Conservation (phyloP, 1,140 invertebrate species). For the Anoplophora glabripennis region DNA sequence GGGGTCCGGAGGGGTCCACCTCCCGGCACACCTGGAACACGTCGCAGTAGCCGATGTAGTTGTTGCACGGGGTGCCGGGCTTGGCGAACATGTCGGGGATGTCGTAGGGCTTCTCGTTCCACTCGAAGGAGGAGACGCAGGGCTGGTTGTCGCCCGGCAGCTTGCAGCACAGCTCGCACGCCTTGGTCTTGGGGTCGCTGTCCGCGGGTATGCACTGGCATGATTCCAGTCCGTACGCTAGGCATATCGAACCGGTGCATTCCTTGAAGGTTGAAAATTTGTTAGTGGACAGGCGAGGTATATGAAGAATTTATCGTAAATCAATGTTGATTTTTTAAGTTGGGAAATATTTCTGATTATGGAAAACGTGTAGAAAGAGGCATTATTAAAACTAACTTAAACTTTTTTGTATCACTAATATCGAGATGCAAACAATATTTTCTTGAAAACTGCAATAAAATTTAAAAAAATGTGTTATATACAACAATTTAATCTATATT, state of each 20-base stretch:
- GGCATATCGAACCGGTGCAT: constrained; percentile 90
- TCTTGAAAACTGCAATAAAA: too few species aligned
- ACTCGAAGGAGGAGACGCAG: constrained; percentile 83
- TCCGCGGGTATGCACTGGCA: constrained; percentile 83
- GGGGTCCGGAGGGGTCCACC: constrained; percentile 91
- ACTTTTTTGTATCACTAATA: too few species aligned
- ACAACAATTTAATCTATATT: too few species aligned
- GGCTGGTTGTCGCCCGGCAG: constrained; percentile 77
- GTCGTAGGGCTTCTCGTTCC: constrained; percentile 84
- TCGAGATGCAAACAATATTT: too few species aligned
- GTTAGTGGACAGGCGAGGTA: too few species aligned
- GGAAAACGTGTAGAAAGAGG: too few species aligned
- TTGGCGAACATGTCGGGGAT: constrained; percentile 92
- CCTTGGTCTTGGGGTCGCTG: constrained; percentile 75
- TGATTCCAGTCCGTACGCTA: constrained; percentile 90
- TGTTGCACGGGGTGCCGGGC: constrained; percentile 93
- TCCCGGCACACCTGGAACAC: constrained; percentile 96
- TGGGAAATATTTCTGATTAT: too few species aligned
- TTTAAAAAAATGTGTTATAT: too few species aligned
- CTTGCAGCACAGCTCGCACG: constrained; percentile 88
- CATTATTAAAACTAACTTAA: too few species aligned
- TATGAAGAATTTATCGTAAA: too few species aligned
- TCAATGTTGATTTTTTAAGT: too few species aligned
- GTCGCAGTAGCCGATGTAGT: constrained; percentile 98
- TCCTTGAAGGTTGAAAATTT: too few species aligned